Evolutionary conservation across 2,113 vertebrate genomes (phyloP), one percentile per base, ranked within the genome.

Genomic region (Tragelaphus buxtoni): DNA sequence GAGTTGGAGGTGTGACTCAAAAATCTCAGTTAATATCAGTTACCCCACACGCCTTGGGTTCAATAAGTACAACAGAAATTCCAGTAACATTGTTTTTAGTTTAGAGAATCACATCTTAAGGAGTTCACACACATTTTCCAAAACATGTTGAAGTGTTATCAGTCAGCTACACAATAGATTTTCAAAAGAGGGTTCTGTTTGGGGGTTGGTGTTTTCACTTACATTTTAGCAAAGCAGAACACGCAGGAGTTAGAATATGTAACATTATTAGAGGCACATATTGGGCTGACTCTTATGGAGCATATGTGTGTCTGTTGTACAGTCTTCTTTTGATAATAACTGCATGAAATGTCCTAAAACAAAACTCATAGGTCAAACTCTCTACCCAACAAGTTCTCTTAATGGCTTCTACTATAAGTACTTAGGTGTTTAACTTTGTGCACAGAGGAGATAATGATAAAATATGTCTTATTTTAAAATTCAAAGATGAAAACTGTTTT

Each of bases 191-290:
- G 13, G 39, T 95, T 95, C 49, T 89, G 18, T 55, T 58, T 91
- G 51, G 61, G 35, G 13, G 79, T 88, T 69, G 4, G 2, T 12
- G 18, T 86, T 74, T 95, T 83, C 82, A 97, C 97, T 98, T 96
- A 98, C 98, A 96, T 91, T n/a, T 97, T 96, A 88, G 72, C 96
- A 5, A 95, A 98, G 86, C 98, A 98, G 92, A 76, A 97, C 61
- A 97, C 49, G 14, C 98, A 98, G 95, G 92, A 92, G 45, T 97
- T 98, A 1, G 98, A 53, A 47, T 98, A 98, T 1, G 96, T 97
- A 1, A 98, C 53, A 1, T 97, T 96, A 51, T 98, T 98, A 42
- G 97, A 95, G 28, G 97, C 97, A 1, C 98, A 98, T 18, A 98
- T 0, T 16, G 91, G 97, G 53, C 90, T 95, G 85, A 76, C 55